These are phyloP conservation scores for Ovis canadensis DNA, from an alignment of 2,113 vertebrate genomes.

Conservation along the genomic window DNA sequence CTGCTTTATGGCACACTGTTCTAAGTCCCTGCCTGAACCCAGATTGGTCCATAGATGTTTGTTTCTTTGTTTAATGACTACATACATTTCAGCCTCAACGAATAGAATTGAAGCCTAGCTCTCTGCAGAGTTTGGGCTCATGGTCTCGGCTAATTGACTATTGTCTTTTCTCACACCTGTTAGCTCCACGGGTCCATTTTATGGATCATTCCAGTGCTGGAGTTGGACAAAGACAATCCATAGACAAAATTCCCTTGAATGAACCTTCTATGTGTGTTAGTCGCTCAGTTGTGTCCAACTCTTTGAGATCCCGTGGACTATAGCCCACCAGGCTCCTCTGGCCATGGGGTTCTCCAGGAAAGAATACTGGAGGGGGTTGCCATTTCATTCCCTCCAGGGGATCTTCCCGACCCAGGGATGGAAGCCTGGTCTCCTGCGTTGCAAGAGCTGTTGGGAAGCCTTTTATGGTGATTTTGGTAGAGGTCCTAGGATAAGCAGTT, in stretches of 20 bases:
- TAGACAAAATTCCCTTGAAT: neutral
- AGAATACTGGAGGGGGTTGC: neutral
- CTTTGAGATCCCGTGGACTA: neutral
- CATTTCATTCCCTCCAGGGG: neutral
- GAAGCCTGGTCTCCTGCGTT: neutral
- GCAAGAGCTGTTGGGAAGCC: neutral
- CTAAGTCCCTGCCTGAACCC: neutral
- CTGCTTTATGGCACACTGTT: neutral
- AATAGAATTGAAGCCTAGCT: neutral
- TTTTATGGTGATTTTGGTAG: neutral
- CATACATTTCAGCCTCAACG: too few species aligned
- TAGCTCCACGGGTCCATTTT: neutral
- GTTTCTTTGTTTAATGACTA: neutral
- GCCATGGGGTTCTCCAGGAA: neutral
- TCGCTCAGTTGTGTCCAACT: neutral
- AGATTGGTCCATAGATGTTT: neutral
- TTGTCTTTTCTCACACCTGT: neutral
- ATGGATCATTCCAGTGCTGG: too few species aligned
- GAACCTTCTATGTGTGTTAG: neutral
- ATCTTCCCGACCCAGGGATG: neutral
- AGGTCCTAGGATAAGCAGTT: neutral
- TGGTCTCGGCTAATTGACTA: accelerated
- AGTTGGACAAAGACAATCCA: neutral
- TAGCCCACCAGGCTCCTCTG: accelerated
- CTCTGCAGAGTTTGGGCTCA: neutral